phyloP scores from a whole-genome alignment of 2,888 invertebrate species.

The Brachynemurus nebulosus region DNA sequence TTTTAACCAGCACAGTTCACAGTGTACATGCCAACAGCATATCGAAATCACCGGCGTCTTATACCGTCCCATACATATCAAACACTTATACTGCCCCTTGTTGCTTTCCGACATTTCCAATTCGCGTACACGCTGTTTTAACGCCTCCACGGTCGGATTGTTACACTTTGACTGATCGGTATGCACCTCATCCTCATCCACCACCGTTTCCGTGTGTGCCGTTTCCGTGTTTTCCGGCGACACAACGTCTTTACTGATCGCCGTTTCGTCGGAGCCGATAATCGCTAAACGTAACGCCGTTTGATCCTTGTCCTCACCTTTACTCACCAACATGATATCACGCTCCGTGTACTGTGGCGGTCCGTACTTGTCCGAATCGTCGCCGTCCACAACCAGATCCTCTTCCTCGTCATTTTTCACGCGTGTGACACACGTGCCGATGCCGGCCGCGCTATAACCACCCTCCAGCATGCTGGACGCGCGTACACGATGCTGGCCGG shows the following conservation, averaged over 20 bases:
- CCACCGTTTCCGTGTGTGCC: slow-evolving; percentile 17
- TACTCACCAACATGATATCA: slow-evolving; percentile 43
- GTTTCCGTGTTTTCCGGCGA: slow-evolving; percentile 14
- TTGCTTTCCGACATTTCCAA: slow-evolving; percentile 47
- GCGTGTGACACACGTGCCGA: slow-evolving; percentile 30
- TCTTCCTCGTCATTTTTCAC: slow-evolving; percentile 42
- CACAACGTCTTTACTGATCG: too few species aligned
- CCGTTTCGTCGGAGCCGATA: slow-evolving; percentile 25
- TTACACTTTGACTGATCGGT: slow-evolving; percentile 10
- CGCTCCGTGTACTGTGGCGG: slow-evolving; percentile 73
- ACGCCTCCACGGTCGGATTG: slow-evolving; percentile 51
- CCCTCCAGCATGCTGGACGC: slow-evolving; percentile 57
- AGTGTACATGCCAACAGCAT: slow-evolving; percentile 95
- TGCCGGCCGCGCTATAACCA: slow-evolving; percentile 39
- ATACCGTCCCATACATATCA: slow-evolving; percentile 80
- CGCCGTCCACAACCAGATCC: slow-evolving; percentile 74
- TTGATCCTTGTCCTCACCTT: slow-evolving; percentile 40
- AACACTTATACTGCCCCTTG: slow-evolving; percentile 60
- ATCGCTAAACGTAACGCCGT: slow-evolving; percentile 40
- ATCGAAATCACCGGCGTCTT: slow-evolving; percentile 80
- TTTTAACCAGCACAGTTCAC: slow-evolving; percentile 69
- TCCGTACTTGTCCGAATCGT: slow-evolving; percentile 75
- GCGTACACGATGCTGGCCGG: slow-evolving; percentile 69
- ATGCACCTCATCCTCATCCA: slow-evolving; percentile 20
- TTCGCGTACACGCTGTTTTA: slow-evolving; percentile 62